Evolutionary conservation across 2,113 vertebrate genomes (phyloP).

Genomic region (Dipodomys merriami): DNA sequence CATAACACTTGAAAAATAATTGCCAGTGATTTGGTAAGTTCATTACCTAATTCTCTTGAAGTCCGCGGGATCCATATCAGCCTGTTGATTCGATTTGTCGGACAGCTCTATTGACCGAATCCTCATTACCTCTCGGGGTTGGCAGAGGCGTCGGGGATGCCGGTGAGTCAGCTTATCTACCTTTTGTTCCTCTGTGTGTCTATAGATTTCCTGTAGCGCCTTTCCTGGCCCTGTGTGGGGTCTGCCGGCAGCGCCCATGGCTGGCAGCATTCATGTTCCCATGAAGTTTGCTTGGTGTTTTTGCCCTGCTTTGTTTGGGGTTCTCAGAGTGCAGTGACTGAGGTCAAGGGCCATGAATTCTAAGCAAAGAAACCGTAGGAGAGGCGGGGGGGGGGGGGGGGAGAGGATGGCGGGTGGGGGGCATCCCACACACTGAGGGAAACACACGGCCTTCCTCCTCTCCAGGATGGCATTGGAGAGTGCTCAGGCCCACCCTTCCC

Average conservation of each 20-base stretch:
- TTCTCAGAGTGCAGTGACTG: conserved; percentile 50
- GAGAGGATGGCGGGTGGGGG: neutral
- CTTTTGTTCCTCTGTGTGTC: neutral
- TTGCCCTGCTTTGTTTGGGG: conserved; percentile 4
- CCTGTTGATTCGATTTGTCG: conserved; percentile 39
- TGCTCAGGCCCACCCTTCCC: neutral
- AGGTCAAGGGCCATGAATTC: conserved; percentile 60
- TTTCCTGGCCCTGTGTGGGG: neutral
- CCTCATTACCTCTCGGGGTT: neutral
- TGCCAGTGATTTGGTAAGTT: conserved; percentile 64
- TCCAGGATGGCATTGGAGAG: neutral
- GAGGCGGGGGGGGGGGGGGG: neutral
- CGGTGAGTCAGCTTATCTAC: neutral
- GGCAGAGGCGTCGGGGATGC: neutral
- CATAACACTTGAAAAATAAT: conserved; percentile 61
- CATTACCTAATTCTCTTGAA: conserved; percentile 67
- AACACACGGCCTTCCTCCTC: neutral
- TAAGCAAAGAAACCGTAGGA: conserved; percentile 59
- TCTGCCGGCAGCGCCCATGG: neutral
- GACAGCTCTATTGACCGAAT: conserved; percentile 32
- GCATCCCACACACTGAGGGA: neutral
- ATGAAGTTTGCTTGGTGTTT: conserved; percentile 48
- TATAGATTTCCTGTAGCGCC: conserved; percentile 48
- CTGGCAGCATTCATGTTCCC: conserved; percentile 25
- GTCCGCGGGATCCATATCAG: neutral